A percentile compares a stretch with the other conserved stretches of the same genome.
Conservation (phyloP, 2,888 invertebrate species). For the Hymenopus coronatus region DNA sequence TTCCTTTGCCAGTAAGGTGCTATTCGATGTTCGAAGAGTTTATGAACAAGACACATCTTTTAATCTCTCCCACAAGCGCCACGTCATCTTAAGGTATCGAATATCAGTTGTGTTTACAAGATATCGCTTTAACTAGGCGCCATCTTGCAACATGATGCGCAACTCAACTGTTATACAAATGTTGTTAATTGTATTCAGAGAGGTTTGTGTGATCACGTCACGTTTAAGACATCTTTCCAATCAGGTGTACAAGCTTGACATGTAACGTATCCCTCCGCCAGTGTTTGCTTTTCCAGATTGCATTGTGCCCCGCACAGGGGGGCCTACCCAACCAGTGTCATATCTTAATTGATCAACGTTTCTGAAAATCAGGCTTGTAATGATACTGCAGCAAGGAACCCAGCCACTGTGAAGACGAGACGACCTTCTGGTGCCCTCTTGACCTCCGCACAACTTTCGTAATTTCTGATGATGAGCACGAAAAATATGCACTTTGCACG, state of each 20-base stretch:
- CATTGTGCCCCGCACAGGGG: neutral
- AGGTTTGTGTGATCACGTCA: neutral
- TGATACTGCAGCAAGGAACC: neutral
- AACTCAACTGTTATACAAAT: neutral
- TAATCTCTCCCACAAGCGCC: neutral
- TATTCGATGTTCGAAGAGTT: neutral
- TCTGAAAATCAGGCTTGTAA: constrained; percentile 10
- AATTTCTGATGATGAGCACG: neutral
- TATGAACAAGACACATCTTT: neutral
- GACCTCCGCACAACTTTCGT: neutral
- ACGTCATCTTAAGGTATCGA: neutral
- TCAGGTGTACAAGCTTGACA: neutral
- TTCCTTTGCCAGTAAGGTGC: too few species aligned
- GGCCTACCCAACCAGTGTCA: neutral
- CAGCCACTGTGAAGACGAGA: neutral
- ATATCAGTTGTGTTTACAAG: neutral
- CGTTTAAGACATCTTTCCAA: neutral
- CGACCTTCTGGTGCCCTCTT: neutral
- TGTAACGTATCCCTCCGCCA: neutral
- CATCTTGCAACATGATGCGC: neutral
- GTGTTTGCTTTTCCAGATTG: neutral
- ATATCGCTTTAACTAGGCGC: too few species aligned
- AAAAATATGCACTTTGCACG: neutral
- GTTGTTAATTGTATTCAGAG: neutral
- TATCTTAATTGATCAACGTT: constrained; percentile 13